Evolutionary conservation across 2,113 vertebrate genomes (phyloP), one percentile per base, ranked within the genome.

Genomic region (Gasterosteus aculeatus): DNA sequence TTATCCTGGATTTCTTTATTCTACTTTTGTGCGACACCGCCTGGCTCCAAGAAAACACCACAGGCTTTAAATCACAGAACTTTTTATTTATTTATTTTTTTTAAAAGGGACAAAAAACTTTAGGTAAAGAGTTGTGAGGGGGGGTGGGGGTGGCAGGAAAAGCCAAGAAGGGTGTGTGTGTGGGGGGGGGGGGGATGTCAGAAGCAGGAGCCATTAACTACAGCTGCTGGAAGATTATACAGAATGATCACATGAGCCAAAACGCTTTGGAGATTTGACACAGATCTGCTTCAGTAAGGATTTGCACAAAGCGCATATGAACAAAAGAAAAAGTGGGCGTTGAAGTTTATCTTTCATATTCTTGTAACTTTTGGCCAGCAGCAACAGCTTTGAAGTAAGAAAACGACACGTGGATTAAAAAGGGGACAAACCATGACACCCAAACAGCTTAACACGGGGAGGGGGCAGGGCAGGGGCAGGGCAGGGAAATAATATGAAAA

Each of bases 401-500:
- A 92, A 93, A 92, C 90, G 87, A 73, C 89, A 85, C 91, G 87
- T 92, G 92, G 89, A 92, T 92, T 87, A 86, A 93, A 95, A 94
- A 87, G 80, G 87, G 89, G 88, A 94, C 93, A 93, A 94, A 94
- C 91, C 91, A 95, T 95, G 93, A 93, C 95, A 95, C 94, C 94
- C 90, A 92, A 95, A 95, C 90, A 84, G 92, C 92, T 83, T 74
- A 62, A 82, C 54, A 57, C 62, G 53, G 57, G 11, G 39, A 62
- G 29, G 3, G 31, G 16, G 7, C 12, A 8, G 5, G 8, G 90
- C 84, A 75, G 73, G 72, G 19, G 1, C 1, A 7, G 54, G 54
- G 9, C n/a, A 64, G 72, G 75, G 66, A 76, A 80, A 75, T 77
- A 85, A 92, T 86, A 86, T 90, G 84, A 91, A 93, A 90, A 85